A percentile compares a stretch with the other conserved stretches of the same genome.
Conservation (phyloP, 2,797 vertebrate species). For the Myotis planiceps region DNA sequence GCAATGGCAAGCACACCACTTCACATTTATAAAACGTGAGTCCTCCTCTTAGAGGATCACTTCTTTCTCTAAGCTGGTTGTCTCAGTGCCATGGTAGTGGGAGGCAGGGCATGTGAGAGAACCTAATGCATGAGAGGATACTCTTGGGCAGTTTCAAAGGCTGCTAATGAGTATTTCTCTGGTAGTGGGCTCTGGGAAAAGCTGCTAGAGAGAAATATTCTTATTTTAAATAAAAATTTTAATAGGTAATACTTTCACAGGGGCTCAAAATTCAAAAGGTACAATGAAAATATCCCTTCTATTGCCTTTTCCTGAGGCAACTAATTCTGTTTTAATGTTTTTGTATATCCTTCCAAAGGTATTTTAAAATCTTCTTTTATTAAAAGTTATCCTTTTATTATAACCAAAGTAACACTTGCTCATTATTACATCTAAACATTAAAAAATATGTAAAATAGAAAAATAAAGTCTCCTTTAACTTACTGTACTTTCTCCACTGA, state of each 20-base stretch:
- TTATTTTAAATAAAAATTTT: constrained; percentile 42
- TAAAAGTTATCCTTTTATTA: constrained; percentile 16
- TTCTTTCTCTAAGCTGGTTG: background rate
- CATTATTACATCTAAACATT: background rate
- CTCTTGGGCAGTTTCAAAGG: constrained; percentile 16
- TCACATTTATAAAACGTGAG: background rate
- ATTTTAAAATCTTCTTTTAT: constrained; percentile 50
- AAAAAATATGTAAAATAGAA: constrained; percentile 29
- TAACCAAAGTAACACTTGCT: constrained; percentile 37
- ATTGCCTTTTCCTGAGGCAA: background rate
- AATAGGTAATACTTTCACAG: constrained; percentile 10
- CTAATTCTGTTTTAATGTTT: background rate
- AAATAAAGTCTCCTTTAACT: background rate
- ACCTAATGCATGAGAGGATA: background rate
- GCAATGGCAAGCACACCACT: background rate
- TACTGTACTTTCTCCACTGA: background rate
- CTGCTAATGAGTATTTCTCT: constrained; percentile 34
- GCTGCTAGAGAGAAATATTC: background rate
- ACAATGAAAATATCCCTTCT: background rate
- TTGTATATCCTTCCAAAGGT: constrained; percentile 3
- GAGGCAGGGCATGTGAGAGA: background rate
- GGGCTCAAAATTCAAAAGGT: constrained; percentile 23
- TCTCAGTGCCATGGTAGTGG: background rate
- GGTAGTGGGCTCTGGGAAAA: background rate
- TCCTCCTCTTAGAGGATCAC: background rate